phyloP scores from a whole-genome alignment of 2,797 vertebrate genomes.

The Calcarius lapponicus region DNA sequence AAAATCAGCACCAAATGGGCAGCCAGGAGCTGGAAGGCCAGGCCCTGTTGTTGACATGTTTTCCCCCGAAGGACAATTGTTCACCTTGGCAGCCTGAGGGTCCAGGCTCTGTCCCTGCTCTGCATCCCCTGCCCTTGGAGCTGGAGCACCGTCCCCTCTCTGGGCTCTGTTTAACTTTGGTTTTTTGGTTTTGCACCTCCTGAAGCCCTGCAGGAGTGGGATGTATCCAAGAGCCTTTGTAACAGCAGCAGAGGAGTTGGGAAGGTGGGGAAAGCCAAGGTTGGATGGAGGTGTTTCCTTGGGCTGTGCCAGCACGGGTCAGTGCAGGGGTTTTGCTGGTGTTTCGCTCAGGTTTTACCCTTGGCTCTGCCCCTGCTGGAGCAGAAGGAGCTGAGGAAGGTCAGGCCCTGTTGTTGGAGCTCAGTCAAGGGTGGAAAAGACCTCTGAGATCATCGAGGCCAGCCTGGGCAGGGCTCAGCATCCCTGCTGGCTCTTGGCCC shows the following conservation, averaged over 20 bases:
- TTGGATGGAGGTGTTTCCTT: background rate
- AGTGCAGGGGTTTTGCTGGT: background rate
- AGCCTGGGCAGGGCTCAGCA: background rate
- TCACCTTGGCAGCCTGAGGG: background rate
- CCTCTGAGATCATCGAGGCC: background rate
- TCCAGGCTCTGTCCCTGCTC: background rate
- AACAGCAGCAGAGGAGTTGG: background rate
- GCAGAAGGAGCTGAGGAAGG: background rate
- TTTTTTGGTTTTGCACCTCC: background rate
- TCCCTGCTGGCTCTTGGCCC: background rate
- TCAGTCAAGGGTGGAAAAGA: background rate
- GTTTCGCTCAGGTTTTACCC: background rate
- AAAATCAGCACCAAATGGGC: conserved; percentile 52
- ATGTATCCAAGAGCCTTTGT: background rate
- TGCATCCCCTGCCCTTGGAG: background rate
- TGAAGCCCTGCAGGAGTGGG: background rate
- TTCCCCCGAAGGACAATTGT: background rate
- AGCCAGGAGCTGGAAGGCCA: background rate
- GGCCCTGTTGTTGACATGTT: background rate
- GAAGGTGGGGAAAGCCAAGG: background rate
- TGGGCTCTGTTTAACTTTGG: background rate
- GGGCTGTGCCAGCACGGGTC: background rate
- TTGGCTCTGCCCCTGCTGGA: background rate
- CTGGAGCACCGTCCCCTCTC: background rate
- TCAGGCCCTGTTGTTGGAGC: background rate